A percentile compares a stretch with the other conserved stretches of the same genome.
These are phyloP conservation scores for Falco columbarius DNA, from an alignment of 2,797 vertebrate species.

Conservation along the genomic window DNA sequence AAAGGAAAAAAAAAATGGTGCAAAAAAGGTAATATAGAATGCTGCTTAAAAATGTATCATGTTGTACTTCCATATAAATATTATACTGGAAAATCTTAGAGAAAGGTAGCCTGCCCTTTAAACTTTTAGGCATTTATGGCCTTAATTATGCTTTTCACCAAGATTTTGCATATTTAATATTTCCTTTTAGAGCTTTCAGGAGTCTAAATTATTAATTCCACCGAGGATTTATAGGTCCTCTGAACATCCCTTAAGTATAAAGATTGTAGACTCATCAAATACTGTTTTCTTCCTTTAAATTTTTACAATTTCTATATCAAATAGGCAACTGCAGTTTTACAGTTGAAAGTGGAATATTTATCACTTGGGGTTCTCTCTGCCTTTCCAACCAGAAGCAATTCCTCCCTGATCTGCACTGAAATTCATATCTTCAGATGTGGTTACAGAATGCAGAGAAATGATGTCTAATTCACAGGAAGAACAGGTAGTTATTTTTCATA, in stretches of 20 bases:
- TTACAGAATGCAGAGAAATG: background rate
- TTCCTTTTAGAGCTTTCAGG: constrained; percentile 77
- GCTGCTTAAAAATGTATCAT: constrained; percentile 26
- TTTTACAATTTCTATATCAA: constrained; percentile 66
- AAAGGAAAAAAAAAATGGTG: background rate
- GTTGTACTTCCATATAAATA: constrained; percentile 25
- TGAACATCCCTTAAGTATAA: constrained; percentile 71
- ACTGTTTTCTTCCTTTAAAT: constrained; percentile 70
- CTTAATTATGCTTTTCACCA: constrained; percentile 77
- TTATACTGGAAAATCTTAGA: constrained; percentile 39
- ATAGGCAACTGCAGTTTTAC: background rate
- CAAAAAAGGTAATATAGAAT: background rate
- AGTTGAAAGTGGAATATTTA: constrained; percentile 37
- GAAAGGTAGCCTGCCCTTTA: constrained; percentile 68
- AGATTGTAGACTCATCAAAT: constrained; percentile 76
- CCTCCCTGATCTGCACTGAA: background rate
- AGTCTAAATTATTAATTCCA: constrained; percentile 79
- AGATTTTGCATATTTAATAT: constrained; percentile 81
- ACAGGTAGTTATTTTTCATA: constrained; percentile 1
- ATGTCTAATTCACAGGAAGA: background rate
- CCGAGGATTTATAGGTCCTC: constrained; percentile 72
- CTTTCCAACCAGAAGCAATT: background rate
- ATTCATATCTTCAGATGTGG: background rate
- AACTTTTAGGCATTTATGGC: constrained; percentile 69
- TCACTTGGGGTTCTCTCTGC: background rate